phyloP scores from a whole-genome alignment of 2,113 vertebrate genomes.

The Centropus bengalensis region DNA sequence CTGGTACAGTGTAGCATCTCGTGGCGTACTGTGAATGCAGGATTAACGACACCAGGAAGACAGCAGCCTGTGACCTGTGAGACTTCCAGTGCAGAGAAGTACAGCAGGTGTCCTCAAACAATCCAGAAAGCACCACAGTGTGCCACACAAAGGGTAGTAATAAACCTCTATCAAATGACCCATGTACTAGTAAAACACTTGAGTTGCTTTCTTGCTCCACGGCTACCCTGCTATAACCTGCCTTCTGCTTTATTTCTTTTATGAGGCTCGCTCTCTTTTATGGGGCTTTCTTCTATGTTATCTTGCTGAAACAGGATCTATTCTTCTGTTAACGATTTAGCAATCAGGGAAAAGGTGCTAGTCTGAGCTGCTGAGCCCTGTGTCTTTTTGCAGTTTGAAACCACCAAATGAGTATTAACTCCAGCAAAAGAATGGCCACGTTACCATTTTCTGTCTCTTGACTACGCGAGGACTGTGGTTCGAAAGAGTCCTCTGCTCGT shows the following conservation, averaged over 20 bases:
- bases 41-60: neutral
- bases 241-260: neutral
- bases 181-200: neutral
- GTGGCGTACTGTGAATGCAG: neutral
- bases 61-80: neutral
- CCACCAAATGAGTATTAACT: neutral
- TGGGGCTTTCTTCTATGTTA: neutral
- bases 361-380: neutral
- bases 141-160: neutral
- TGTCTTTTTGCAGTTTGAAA: neutral
- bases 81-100: slow-evolving; percentile 17
- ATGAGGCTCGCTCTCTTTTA: neutral
- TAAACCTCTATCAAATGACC: neutral
- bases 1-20: slow-evolving; percentile 27
- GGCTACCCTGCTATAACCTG: neutral
- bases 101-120: slow-evolving; percentile 3
- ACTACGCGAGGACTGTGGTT: neutral
- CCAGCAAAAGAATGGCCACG: neutral
- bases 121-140: neutral
- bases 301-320: neutral
- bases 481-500: neutral
- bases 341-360: slow-evolving; percentile 30
- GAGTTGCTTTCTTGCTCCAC: neutral
- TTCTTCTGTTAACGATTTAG: neutral
- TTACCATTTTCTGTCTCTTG: neutral